Conservation (phyloP, 92 coral and sea anemone species). For the Hydrozoanthus gracilis region DNA sequence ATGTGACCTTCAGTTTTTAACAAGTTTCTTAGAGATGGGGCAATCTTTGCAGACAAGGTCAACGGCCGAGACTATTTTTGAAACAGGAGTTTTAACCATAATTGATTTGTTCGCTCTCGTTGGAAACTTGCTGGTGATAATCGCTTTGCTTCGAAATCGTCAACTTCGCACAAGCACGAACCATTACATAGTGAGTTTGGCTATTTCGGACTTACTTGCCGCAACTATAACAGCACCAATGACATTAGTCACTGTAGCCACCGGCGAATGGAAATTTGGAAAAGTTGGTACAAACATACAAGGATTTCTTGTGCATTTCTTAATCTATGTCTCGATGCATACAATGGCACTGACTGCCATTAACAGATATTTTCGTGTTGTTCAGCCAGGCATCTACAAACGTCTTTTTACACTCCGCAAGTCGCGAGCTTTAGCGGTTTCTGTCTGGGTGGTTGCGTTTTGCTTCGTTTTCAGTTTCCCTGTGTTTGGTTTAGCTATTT, state of each 20-base stretch:
- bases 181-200: constrained; percentile 48
- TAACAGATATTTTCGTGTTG: constrained; percentile 56
- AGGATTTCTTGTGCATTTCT: constrained; percentile 47
- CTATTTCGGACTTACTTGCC: constrained; percentile 42
- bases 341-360: constrained; percentile 53
- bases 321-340: constrained; percentile 49
- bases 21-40: background rate
- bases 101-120: constrained; percentile 44
- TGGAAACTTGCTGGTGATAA: constrained; percentile 45
- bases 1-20: background rate
- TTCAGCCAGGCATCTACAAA: constrained; percentile 28
- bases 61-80: background rate
- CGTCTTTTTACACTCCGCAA: constrained; percentile 42
- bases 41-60: constrained; percentile 13
- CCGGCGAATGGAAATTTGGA: constrained; percentile 53
- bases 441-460: constrained; percentile 24
- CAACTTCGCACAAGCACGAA: constrained; percentile 55
- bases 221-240: constrained; percentile 55
- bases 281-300: constrained; percentile 41
- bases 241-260: constrained; percentile 27
- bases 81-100: background rate
- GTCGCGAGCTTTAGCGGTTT: constrained; percentile 11
- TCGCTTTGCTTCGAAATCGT: constrained; percentile 43
- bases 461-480: constrained; percentile 34
- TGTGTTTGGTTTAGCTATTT: constrained; percentile 27